These are phyloP conservation scores for Idaea dimidiata DNA, from an alignment of 2,888 invertebrate species.

Conservation along the genomic window DNA sequence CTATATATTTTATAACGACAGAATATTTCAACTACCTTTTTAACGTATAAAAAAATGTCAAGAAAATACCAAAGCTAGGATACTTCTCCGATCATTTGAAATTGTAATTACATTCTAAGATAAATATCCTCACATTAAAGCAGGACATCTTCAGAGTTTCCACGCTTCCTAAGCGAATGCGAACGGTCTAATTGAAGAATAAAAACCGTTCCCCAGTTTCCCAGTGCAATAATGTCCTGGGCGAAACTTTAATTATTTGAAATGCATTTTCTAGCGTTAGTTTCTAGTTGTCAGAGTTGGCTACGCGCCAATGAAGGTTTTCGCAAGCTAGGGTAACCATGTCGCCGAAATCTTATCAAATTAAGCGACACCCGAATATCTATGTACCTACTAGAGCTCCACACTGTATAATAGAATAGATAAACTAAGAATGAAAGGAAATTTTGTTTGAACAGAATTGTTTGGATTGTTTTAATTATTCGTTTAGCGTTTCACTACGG, in stretches of 20 bases:
- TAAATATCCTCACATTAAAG: conserved; percentile 12
- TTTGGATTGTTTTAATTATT: background rate
- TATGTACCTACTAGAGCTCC: background rate
- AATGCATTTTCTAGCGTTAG: conserved; percentile 40
- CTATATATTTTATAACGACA: too few species aligned
- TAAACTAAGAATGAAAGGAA: background rate
- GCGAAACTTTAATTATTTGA: conserved; percentile 50
- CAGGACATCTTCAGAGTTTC: conserved; percentile 11
- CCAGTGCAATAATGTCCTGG: conserved; percentile 27
- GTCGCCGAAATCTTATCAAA: background rate
- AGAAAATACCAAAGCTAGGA: background rate
- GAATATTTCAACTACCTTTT: too few species aligned
- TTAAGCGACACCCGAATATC: conserved; percentile 4
- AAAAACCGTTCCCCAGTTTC: conserved; percentile 22
- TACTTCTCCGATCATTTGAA: background rate
- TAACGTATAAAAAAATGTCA: background rate
- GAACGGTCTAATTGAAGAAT: conserved; percentile 23
- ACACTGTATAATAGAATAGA: background rate
- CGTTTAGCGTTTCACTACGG: background rate
- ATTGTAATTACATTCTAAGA: background rate
- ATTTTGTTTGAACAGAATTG: background rate
- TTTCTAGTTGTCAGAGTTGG: conserved; percentile 30
- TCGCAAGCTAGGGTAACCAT: conserved; percentile 17
- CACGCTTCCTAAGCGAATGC: conserved; percentile 1
- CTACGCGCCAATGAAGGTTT: conserved; percentile 32